Conservation (phyloP, 2,113 vertebrate species). For the Progne subis region DNA sequence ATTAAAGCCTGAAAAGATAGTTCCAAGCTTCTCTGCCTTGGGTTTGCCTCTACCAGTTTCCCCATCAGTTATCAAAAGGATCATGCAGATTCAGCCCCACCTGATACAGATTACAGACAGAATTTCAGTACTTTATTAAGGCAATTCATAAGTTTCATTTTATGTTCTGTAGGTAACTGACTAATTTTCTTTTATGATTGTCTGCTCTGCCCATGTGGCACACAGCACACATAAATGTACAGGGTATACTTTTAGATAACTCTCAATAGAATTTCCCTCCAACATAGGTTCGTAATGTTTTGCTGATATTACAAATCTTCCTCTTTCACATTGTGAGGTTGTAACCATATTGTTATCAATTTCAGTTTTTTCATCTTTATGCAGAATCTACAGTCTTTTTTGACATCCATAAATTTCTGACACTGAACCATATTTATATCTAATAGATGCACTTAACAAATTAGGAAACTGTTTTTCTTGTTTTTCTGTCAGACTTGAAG, state of each 20-base stretch:
- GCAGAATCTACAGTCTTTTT: neutral
- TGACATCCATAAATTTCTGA: neutral
- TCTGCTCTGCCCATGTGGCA: neutral
- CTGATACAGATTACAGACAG: neutral
- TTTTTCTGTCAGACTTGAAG: too few species aligned
- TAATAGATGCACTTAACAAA: too few species aligned
- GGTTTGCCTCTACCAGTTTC: neutral
- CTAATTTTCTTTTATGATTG: neutral
- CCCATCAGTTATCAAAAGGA: neutral
- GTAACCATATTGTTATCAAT: neutral
- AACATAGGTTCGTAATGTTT: neutral
- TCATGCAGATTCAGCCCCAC: neutral
- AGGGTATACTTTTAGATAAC: neutral
- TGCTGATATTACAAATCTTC: neutral
- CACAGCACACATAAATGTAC: neutral
- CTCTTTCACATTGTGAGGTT: neutral
- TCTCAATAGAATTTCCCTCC: neutral
- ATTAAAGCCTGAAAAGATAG: neutral
- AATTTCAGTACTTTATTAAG: neutral
- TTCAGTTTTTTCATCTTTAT: neutral
- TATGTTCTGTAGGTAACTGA: neutral
- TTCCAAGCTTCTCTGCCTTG: neutral
- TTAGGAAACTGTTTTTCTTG: too few species aligned
- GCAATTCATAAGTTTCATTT: neutral
- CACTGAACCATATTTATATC: fast-evolving